Evolutionary conservation across 1,140 invertebrate genomes (phyloP), one percentile per base, ranked within the genome.

Genomic region (Drosophila eugracilis): DNA sequence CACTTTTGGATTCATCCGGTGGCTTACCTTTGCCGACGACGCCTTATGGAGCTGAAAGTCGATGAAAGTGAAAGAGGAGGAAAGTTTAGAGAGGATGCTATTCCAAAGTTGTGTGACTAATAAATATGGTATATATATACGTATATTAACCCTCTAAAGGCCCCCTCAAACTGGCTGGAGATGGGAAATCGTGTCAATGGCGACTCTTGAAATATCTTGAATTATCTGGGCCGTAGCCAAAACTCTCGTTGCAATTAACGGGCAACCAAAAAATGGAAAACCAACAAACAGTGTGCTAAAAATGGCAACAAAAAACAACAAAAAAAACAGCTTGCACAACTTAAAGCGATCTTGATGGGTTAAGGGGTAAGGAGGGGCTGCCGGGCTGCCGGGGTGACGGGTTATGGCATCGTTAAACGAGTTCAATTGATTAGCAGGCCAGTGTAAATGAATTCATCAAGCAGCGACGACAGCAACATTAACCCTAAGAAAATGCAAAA

Each of bases 351-450:
- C 21, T 17, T 19, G 17, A 32, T 9, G 37, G 37, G 54, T 41
- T 60, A 63, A 57, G 34, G 52, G 17, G 47, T 4, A 28, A 4
- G 30, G 10, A 12, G 30, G 3, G 30, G 30, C 0, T n/a, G n/a
- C n/a, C n/a, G 5, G 14, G 34, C n/a, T 12, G 12, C 0, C 30
- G n/a, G 30, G 17, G 36, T 28, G 21, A 19, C 37, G 54, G 60
- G 57, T 67, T 65, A 37, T 24, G 55, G 55, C 55, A 53, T 62
- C 69, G 70, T 54, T 53, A 42, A 85, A 86, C 65, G 74, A 78
- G 83, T 88, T 83, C 81, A 83, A 81, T 86, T 86, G 81, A 86
- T 86, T 86, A 86, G 83, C 81, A 86, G 53, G 28, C 44, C 53
- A 58, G 81, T 83, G 81, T 88, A 77, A 86, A 86, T 86, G 81